These are phyloP conservation scores for Arrhamphus sclerolepis DNA, from an alignment of 2,797 vertebrate species.

Conservation along the genomic window DNA sequence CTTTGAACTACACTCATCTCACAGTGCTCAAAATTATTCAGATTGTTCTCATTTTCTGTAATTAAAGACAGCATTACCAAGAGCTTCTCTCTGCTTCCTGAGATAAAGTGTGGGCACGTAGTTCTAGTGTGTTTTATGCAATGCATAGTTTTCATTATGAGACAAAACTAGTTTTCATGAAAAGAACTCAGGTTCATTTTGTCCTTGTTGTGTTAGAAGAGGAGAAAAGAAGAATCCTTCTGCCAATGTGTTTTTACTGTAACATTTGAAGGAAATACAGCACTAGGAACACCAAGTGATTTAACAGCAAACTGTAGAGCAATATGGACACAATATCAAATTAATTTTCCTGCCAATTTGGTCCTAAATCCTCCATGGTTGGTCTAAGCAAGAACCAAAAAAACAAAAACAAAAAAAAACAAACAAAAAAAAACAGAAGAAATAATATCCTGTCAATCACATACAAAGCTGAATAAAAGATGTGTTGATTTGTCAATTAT, in stretches of 20 bases:
- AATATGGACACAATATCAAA: no score
- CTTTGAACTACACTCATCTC: slow-evolving; percentile 33
- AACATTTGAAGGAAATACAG: background rate
- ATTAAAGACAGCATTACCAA: slow-evolving; percentile 50
- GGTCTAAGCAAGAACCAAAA: no score
- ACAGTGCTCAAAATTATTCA: slow-evolving; percentile 41
- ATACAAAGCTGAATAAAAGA: background rate
- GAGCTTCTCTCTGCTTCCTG: slow-evolving; percentile 16
- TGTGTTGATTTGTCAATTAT: background rate
- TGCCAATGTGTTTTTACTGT: background rate
- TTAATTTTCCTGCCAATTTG: no score
- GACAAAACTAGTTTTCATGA: background rate
- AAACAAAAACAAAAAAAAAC: no score
- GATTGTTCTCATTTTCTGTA: slow-evolving; percentile 59
- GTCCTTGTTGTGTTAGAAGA: background rate
- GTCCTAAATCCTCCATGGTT: no score
- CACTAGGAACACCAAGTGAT: no score
- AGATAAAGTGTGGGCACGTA: slow-evolving; percentile 24
- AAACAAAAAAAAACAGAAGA: no score
- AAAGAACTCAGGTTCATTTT: background rate
- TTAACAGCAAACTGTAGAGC: no score
- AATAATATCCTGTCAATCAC: background rate
- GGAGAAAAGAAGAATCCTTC: background rate
- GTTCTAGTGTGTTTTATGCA: background rate
- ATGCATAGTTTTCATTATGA: background rate